Conservation (phyloP, 2,888 invertebrate species). For the Pachliopta kotzebuea region DNA sequence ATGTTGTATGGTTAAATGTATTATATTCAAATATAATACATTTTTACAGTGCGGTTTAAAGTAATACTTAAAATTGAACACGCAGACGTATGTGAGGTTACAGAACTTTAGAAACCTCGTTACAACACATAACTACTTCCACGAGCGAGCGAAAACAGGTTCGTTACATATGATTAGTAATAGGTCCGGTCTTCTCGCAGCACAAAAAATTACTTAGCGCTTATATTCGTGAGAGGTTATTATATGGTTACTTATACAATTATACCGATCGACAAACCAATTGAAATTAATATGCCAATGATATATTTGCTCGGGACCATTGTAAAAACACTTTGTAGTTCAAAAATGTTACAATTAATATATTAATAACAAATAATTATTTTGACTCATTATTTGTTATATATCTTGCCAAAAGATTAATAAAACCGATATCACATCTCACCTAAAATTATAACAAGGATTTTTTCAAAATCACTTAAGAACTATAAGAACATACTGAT, state of each 20-base stretch:
- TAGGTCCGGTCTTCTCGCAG: slow-evolving; percentile 20
- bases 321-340: neutral
- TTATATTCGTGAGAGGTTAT: slow-evolving; percentile 8
- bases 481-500: too few relatives aligned
- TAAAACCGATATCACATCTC: too few relatives aligned
- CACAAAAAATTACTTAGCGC: slow-evolving; percentile 20
- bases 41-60: neutral
- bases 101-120: slow-evolving; percentile 25
- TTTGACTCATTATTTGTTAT: too few relatives aligned
- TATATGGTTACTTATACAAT: neutral
- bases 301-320: neutral
- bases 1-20: too few relatives aligned
- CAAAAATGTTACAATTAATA: neutral
- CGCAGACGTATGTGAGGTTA: slow-evolving; percentile 11
- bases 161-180: slow-evolving; percentile 28
- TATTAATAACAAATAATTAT: neutral
- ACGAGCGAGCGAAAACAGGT: slow-evolving; percentile 25
- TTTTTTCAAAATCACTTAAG: too few relatives aligned
- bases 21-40: too few relatives aligned
- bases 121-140: slow-evolving; percentile 27
- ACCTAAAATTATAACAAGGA: too few relatives aligned
- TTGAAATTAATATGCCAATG: slow-evolving; percentile 2
- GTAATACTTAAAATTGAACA: neutral
- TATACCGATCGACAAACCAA: slow-evolving; percentile 1
- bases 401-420: too few relatives aligned